These are phyloP conservation scores for Drosophila fulvimacula DNA, from an alignment of 2,888 invertebrate genomes.

Conservation along the genomic window DNA sequence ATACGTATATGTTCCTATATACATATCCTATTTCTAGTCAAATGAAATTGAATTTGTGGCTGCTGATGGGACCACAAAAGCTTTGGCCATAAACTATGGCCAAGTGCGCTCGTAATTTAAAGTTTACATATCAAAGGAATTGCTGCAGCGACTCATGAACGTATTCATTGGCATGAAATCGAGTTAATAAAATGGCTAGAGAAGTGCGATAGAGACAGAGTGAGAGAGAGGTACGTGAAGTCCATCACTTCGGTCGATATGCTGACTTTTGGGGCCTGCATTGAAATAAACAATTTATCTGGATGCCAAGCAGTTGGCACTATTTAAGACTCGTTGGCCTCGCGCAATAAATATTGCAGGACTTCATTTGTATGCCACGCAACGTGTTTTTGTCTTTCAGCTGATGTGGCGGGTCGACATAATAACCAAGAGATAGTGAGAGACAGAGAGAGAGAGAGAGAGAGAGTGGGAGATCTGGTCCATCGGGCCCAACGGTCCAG, in stretches of 20 bases:
- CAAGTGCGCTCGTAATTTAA: slow-evolving; percentile 24
- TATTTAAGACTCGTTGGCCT: slow-evolving; percentile 32
- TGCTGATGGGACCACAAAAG: not conserved
- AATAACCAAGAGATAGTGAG: slow-evolving; percentile 14
- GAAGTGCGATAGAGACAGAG: slow-evolving; percentile 20
- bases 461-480: not conserved
- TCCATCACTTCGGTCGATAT: slow-evolving; percentile 62
- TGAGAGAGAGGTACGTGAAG: slow-evolving; percentile 26
- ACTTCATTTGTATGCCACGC: slow-evolving; percentile 69
- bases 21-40: not conserved
- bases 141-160: slow-evolving; percentile 14
- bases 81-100: slow-evolving; percentile 16
- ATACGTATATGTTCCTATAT: not conserved
- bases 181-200: slow-evolving; percentile 46
- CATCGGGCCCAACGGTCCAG: slow-evolving; percentile 22
- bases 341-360: slow-evolving; percentile 68
- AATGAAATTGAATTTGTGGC: slow-evolving; percentile 14
- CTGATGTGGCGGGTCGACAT: not conserved
- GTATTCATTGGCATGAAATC: slow-evolving; percentile 37
- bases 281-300: slow-evolving; percentile 51
- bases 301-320: slow-evolving; percentile 48
- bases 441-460: not conserved
- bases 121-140: slow-evolving; percentile 31
- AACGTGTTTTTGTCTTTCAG: slow-evolving; percentile 58
- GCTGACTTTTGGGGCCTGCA: slow-evolving; percentile 9